phyloP scores from a whole-genome alignment of 2,888 invertebrate species.

The Xylocampa areola region DNA sequence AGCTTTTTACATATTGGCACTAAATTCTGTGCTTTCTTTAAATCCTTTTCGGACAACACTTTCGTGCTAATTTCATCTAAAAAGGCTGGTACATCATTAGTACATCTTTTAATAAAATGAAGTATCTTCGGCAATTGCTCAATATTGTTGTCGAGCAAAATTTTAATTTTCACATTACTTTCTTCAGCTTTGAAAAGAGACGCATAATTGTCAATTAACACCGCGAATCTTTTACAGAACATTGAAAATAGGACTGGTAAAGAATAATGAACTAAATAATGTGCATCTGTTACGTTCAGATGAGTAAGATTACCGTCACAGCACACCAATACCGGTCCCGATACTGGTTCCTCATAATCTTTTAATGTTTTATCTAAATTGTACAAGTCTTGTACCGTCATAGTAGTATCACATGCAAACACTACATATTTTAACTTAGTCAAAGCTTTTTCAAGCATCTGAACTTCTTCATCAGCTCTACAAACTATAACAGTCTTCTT shows the following conservation, averaged over 20 bases:
- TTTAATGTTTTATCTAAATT: slow-evolving; percentile 78
- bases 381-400: slow-evolving; percentile 80
- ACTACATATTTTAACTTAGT: slow-evolving; percentile 65
- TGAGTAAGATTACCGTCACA: slow-evolving; percentile 92
- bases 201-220: slow-evolving; percentile 91
- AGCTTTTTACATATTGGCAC: slow-evolving; percentile 90
- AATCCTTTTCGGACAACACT: slow-evolving; percentile 78
- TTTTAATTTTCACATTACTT: slow-evolving; percentile 78
- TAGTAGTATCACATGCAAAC: slow-evolving; percentile 74
- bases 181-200: slow-evolving; percentile 74
- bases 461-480: slow-evolving; percentile 88
- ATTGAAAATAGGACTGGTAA: slow-evolving; percentile 91
- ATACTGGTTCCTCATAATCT: slow-evolving; percentile 77
- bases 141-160: slow-evolving; percentile 90
- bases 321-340: slow-evolving; percentile 90
- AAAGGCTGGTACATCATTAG: slow-evolving; percentile 73
- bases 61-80: slow-evolving; percentile 73
- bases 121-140: slow-evolving; percentile 91
- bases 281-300: slow-evolving; percentile 91
- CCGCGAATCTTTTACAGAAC: slow-evolving; percentile 92
- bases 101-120: slow-evolving; percentile 88
- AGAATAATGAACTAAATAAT: slow-evolving; percentile 93
- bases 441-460: slow-evolving; percentile 71
- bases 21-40: slow-evolving; percentile 76
- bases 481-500: slow-evolving; percentile 91